phyloP scores from a whole-genome alignment of 1,140 invertebrate genomes.

The Microplitis mediator region DNA sequence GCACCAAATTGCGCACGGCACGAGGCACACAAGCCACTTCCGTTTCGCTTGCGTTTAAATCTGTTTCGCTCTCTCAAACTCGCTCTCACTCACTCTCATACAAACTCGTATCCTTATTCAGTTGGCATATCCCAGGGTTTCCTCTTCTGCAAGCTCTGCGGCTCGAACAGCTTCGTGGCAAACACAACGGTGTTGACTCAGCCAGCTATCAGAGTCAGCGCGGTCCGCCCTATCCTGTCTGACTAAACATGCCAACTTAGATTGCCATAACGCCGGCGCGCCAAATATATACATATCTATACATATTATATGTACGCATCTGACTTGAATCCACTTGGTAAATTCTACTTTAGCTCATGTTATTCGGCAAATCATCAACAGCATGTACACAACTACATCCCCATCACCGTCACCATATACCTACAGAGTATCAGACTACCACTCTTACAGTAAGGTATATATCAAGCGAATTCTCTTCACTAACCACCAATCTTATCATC shows the following conservation, averaged over 20 bases:
- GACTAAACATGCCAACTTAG: slow-evolving; percentile 53
- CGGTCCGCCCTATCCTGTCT: slow-evolving; percentile 43
- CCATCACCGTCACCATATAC: too few relatives aligned
- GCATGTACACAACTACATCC: too few relatives aligned
- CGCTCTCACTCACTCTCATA: slow-evolving; percentile 13
- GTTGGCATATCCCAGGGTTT: slow-evolving; percentile 24
- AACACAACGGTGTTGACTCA: slow-evolving; percentile 53
- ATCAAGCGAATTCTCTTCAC: not conserved
- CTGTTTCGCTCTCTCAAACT: slow-evolving; percentile 16
- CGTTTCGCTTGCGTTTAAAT: slow-evolving; percentile 20
- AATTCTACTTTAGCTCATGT: not conserved
- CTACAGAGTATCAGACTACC: too few relatives aligned
- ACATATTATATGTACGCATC: not conserved
- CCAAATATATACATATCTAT: not conserved
- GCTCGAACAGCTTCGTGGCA: slow-evolving; percentile 43
- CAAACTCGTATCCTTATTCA: not conserved
- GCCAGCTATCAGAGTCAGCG: slow-evolving; percentile 47
- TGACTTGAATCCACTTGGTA: not conserved
- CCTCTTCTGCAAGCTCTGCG: slow-evolving; percentile 34
- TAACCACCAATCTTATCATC: slow-evolving; percentile 22
- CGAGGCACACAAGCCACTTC: slow-evolving; percentile 37
- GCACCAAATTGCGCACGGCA: slow-evolving; percentile 46
- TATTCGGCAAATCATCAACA: not conserved
- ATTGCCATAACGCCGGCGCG: slow-evolving; percentile 46
- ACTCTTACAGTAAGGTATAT: too few relatives aligned